Evolutionary conservation across 1,140 invertebrate species (phyloP).

Genomic region (Lasioglossum baleicum): DNA sequence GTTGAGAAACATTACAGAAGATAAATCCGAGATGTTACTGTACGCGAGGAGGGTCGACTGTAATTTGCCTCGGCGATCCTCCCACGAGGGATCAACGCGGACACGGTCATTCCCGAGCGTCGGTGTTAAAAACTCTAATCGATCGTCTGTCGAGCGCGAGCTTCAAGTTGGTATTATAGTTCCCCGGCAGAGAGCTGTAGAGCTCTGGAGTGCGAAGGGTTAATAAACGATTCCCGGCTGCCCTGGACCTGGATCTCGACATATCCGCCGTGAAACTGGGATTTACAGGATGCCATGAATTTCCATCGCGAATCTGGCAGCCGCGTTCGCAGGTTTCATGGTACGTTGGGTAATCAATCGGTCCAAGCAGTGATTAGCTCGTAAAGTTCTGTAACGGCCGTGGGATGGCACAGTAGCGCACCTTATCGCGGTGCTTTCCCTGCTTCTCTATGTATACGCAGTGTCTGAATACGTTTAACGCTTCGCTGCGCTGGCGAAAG

Average conservation of each 20-base stretch:
- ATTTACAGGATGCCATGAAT: slow-evolving; percentile 36
- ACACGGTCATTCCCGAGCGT: too few relatives aligned
- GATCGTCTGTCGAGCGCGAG: too few relatives aligned
- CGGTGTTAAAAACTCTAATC: too few relatives aligned
- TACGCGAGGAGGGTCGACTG: too few relatives aligned
- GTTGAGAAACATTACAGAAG: too few relatives aligned
- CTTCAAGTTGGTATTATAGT: too few relatives aligned
- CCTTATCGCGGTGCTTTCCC: slow-evolving; percentile 45
- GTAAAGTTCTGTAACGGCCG: slow-evolving; percentile 53
- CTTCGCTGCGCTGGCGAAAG: slow-evolving; percentile 28
- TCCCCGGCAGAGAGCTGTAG: too few relatives aligned
- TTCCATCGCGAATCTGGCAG: slow-evolving; percentile 15
- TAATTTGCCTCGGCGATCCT: too few relatives aligned
- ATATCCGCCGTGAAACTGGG: slow-evolving; percentile 1
- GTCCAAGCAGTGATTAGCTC: slow-evolving; percentile 47
- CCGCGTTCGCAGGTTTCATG: slow-evolving; percentile 45
- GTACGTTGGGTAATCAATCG: slow-evolving; percentile 58
- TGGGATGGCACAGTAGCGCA: slow-evolving; percentile 19
- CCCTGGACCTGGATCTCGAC: background rate
- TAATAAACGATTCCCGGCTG: background rate
- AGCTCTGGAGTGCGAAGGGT: background rate
- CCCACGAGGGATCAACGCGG: too few relatives aligned
- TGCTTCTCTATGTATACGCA: slow-evolving; percentile 11
- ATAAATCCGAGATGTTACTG: too few relatives aligned
- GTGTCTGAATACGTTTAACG: slow-evolving; percentile 57